Evolutionary conservation across 2,113 vertebrate genomes (phyloP), one percentile per base, ranked within the genome.

Genomic region (Pseudopipra pipra): DNA sequence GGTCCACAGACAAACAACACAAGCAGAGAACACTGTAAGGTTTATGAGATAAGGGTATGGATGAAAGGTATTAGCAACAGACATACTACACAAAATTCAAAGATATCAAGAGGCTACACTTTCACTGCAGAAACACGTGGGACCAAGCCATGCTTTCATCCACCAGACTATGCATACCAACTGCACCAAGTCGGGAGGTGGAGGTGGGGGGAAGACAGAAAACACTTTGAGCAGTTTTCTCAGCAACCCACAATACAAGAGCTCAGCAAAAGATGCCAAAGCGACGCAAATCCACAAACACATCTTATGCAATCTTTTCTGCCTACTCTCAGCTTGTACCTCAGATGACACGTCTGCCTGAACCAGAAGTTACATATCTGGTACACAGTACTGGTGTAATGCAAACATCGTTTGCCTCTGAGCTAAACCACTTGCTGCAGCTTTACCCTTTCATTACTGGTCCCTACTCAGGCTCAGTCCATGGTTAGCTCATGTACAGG

Each of bases 331-430:
- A 68, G 61, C 49, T 74, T 0, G 0, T 35, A 71, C 80, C 87
- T 94, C 22, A 63, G 52, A 46, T 59, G 84, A 84, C 65, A 63
- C 0, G 6, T 10, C 80, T 81, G 65, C 46, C 80, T 41, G 78
- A 22, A 67, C 30, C 76, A 74, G 63, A 61, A 77, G 65, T 9
- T 73, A 30, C 14, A 33, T 7, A 44, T 68, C 46, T 89, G 77
- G 55, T 28, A 49, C 43, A 14, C 0, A 0, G 55, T 9, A 30
- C 47, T 59, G 56, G 33, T 44, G 15, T 17, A 49, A 81, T 1
- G 4, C 51, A 83, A 87, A 80, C 14, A 49, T 0, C 1, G 1
- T 39, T 24, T 22, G 61, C 47, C 74, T 63, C 77, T 3, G 30
- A 71, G 56, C 61, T 66, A 87, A 89, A 93, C 61, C 47, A 43